Conservation (phyloP, 2,888 invertebrate genomes). For the Acrobasis consociella region DNA sequence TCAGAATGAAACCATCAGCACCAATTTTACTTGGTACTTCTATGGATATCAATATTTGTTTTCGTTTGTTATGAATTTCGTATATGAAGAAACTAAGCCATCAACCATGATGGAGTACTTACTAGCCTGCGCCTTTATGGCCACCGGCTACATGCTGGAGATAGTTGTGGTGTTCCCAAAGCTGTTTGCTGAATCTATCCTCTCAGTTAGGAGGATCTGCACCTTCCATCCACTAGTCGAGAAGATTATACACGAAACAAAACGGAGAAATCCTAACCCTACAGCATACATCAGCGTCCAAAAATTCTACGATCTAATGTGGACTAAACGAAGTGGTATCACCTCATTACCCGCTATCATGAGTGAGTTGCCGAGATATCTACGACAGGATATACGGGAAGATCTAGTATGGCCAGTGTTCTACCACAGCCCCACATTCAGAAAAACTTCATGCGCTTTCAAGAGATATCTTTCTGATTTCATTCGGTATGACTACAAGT, state of each 20-base stretch:
- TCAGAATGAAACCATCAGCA: conserved; percentile 43
- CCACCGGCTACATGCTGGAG: conserved; percentile 43
- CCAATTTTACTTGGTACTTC: conserved; percentile 44
- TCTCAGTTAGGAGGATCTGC: conserved; percentile 47
- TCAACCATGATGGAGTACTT: conserved; percentile 50
- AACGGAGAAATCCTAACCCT: conserved; percentile 50
- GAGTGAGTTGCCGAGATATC: conserved; percentile 52
- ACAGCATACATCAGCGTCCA: conserved; percentile 48
- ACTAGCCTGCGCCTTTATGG: conserved; percentile 42
- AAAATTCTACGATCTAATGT: conserved; percentile 56
- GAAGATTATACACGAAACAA: conserved; percentile 58
- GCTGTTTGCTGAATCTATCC: conserved; percentile 52
- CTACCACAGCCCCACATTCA: conserved; percentile 62
- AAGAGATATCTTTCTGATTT: conserved; percentile 55
- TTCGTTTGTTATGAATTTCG: conserved; percentile 42
- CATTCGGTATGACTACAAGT: conserved; percentile 53
- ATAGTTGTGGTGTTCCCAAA: conserved; percentile 56
- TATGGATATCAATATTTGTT: conserved; percentile 48
- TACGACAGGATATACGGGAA: conserved; percentile 54
- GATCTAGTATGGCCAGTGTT: conserved; percentile 65
- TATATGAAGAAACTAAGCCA: conserved; percentile 50
- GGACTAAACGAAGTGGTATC: conserved; percentile 63
- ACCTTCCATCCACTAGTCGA: conserved; percentile 45
- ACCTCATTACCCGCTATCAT: conserved; percentile 49
- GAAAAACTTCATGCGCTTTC: conserved; percentile 53